A percentile compares a stretch with the other conserved stretches of the same genome.
Conservation (phyloP, 2,888 invertebrate genomes). For the Sussaba pulchella region DNA sequence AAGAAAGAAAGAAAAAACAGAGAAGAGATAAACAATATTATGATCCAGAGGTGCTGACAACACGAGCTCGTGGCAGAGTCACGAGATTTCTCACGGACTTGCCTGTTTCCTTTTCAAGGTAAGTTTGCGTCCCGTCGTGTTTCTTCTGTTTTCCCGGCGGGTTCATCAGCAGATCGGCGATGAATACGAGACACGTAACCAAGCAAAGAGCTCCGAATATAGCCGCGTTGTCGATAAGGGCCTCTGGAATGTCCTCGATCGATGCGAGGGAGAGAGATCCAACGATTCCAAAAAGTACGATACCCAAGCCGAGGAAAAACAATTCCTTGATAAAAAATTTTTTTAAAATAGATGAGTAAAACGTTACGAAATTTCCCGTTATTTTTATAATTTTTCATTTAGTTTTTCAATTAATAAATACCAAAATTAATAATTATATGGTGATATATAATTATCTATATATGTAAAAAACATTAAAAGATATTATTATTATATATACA, state of each 20-base stretch:
- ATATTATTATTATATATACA: too few relatives aligned
- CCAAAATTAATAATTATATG: too few relatives aligned
- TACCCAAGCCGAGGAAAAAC: conserved; percentile 89
- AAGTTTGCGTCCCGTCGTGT: conserved; percentile 73
- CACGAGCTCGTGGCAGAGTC: conserved; percentile 62
- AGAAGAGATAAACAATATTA: conserved; percentile 10
- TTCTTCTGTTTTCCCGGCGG: conserved; percentile 74
- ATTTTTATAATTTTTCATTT: too few relatives aligned
- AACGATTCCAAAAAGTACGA: conserved; percentile 89
- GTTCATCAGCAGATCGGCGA: conserved; percentile 86
- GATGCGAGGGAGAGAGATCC: conserved; percentile 90
- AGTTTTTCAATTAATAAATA: too few relatives aligned
- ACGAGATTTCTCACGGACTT: conserved; percentile 68
- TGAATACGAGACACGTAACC: conserved; percentile 88
- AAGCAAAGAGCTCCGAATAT: conserved; percentile 89
- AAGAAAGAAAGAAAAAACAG: conserved; percentile 18
- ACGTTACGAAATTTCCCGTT: too few relatives aligned
- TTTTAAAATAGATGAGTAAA: not conserved
- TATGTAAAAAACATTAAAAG: too few relatives aligned
- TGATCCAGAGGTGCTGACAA: conserved; percentile 62
- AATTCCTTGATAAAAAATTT: conserved; percentile 85
- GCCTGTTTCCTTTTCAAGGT: conserved; percentile 78
- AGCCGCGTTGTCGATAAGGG: conserved; percentile 90
- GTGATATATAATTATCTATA: too few relatives aligned
- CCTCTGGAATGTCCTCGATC: conserved; percentile 89